phyloP scores from a whole-genome alignment of 2,888 invertebrate genomes.

The Latrodectus hesperus region DNA sequence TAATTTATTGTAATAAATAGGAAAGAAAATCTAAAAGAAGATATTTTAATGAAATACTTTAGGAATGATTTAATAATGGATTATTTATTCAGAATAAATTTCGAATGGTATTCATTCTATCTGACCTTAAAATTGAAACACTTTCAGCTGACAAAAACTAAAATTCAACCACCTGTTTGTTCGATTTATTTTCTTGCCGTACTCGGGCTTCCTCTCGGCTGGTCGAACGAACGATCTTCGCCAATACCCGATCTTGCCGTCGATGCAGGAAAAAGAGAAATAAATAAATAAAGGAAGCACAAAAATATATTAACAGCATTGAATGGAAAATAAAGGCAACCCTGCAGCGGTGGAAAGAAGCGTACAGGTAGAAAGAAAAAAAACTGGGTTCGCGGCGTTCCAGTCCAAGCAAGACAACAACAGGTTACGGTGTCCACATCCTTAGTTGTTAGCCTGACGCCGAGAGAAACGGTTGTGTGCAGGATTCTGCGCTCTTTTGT shows the following conservation, averaged over 20 bases:
- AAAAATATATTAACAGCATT: background rate
- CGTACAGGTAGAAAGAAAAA: conserved; percentile 66
- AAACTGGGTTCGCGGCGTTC: conserved; percentile 57
- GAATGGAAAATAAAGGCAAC: conserved; percentile 20
- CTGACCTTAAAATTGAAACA: no score
- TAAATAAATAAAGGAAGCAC: background rate
- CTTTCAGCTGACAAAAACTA: no score
- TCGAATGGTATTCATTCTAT: no score
- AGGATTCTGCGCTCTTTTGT: background rate
- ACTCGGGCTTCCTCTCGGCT: background rate
- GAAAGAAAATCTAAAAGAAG: no score
- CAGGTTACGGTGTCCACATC: conserved; percentile 60
- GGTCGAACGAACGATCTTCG: background rate
- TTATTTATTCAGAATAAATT: no score
- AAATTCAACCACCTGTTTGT: no score
- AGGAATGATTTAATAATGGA: no score
- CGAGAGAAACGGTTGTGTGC: background rate
- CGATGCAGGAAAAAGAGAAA: background rate
- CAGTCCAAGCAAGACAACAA: conserved; percentile 55
- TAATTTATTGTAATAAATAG: no score
- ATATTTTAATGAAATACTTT: no score
- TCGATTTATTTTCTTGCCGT: no score
- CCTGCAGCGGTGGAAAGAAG: conserved; percentile 40
- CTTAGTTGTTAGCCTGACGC: background rate
- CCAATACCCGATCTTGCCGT: conserved; percentile 29